Conservation (phyloP, 2,113 vertebrate genomes). For the Neolamprologus toae region DNA sequence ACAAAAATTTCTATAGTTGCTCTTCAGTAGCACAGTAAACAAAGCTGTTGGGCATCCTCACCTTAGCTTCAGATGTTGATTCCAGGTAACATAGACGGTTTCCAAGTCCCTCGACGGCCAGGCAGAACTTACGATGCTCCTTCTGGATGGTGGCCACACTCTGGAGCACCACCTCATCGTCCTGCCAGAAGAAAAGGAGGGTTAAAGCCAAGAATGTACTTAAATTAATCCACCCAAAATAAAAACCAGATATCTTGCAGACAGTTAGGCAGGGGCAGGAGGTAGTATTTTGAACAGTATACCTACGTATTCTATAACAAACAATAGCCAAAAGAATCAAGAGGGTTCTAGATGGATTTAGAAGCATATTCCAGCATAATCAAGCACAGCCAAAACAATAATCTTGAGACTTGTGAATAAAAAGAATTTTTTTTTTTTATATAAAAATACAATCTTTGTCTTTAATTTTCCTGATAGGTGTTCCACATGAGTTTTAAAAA, state of each 20-base stretch:
- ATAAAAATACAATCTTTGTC: neutral
- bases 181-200: slow-evolving; percentile 68
- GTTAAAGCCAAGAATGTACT: neutral
- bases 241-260: neutral
- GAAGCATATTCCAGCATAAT: neutral
- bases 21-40: neutral
- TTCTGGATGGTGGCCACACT: slow-evolving; percentile 86
- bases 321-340: neutral
- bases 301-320: neutral
- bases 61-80: slow-evolving; percentile 96
- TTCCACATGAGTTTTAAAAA: neutral
- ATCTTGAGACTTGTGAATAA: neutral
- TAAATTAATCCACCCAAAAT: neutral
- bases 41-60: slow-evolving; percentile 53
- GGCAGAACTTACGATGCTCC: slow-evolving; percentile 94
- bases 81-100: slow-evolving; percentile 94
- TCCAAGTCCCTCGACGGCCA: slow-evolving; percentile 91
- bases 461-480: neutral
- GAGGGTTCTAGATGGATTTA: neutral
- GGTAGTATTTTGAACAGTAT: neutral
- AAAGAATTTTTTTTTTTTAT: neutral
- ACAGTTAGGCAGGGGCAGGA: neutral
- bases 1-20: neutral
- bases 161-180: slow-evolving; percentile 97
- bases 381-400: neutral